A percentile compares a stretch with the other conserved stretches of the same genome.
phyloP scores from a whole-genome alignment of 2,113 vertebrate species.

The Merops nubicus region DNA sequence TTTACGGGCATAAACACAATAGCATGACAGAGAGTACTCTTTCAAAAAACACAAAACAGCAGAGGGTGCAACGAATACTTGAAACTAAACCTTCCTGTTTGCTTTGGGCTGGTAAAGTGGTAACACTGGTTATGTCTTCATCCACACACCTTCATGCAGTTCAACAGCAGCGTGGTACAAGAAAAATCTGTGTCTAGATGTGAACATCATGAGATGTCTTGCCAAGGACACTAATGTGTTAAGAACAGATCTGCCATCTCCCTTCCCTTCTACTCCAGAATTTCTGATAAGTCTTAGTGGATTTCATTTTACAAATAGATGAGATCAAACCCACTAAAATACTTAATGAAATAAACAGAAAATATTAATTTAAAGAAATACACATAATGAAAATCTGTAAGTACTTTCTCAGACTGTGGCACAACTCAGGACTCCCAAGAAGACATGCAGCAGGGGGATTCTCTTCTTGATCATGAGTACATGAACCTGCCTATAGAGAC shows the following conservation, averaged over 20 bases:
- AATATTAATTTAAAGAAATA: background rate
- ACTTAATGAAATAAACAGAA: background rate
- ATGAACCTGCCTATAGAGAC: background rate
- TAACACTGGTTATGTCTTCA: background rate
- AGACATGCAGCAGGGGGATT: background rate
- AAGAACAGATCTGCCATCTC: background rate
- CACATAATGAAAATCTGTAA: background rate
- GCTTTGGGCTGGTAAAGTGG: background rate
- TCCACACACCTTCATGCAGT: background rate
- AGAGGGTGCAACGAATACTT: background rate
- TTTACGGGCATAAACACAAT: background rate
- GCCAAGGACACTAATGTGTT: background rate
- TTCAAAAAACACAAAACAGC: background rate
- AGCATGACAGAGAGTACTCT: background rate
- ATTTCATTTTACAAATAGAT: background rate
- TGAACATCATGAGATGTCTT: no score
- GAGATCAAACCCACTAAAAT: background rate
- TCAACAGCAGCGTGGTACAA: fast-evolving
- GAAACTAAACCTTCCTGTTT: background rate
- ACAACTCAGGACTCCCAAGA: background rate
- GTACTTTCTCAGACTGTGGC: background rate
- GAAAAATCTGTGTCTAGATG: background rate
- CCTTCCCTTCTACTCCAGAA: background rate
- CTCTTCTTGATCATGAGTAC: background rate
- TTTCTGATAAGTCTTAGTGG: background rate